Percentiles rank a stretch among this genome's conserved stretches.
Evolutionary conservation across 2,113 vertebrate genomes (phyloP).

Genomic region (Otolemur garnettii): DNA sequence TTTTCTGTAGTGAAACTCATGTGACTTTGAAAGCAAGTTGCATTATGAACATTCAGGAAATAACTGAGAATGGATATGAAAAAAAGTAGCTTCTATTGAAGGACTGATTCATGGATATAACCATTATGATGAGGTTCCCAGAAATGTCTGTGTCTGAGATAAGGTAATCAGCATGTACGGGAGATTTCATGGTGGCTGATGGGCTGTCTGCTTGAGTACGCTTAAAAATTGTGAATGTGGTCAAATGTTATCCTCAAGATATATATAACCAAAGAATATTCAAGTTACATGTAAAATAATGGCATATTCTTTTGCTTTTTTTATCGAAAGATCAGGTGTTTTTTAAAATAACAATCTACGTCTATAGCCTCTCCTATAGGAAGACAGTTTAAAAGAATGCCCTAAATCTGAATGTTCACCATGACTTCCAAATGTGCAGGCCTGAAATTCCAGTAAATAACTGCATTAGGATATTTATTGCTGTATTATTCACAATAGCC

Average conservation of each 20-base stretch:
- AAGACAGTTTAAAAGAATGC: background rate
- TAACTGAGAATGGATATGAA: background rate
- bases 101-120: background rate
- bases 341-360: background rate
- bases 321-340: background rate
- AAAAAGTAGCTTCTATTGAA: background rate
- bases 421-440: background rate
- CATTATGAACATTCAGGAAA: constrained; percentile 34
- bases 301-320: constrained; percentile 9
- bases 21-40: constrained; percentile 32
- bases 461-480: background rate
- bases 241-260: background rate
- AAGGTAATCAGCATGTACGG: background rate
- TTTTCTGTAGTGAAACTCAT: constrained; percentile 8
- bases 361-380: background rate
- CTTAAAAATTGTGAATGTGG: background rate
- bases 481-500: background rate
- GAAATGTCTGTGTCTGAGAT: background rate
- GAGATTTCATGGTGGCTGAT: background rate
- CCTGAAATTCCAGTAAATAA: background rate
- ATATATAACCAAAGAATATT: background rate
- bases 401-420: background rate
- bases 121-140: background rate
- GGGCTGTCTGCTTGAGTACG: background rate
- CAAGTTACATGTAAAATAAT: background rate